These are phyloP conservation scores for Labeo rohita DNA, from an alignment of 2,113 vertebrate genomes.

Conservation along the genomic window DNA sequence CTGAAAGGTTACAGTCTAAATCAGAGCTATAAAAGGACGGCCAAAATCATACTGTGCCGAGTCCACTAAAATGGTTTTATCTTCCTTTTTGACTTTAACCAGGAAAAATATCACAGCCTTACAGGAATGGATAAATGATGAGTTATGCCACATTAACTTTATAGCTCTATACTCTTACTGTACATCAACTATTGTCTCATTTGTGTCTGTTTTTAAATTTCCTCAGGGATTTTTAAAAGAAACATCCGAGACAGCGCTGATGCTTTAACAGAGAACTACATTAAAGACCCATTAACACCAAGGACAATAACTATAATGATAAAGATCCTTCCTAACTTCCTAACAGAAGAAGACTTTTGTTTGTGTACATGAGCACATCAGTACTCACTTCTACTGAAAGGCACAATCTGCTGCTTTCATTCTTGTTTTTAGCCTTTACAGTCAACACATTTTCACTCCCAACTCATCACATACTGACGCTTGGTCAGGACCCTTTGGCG, in stretches of 20 bases:
- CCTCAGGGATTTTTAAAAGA: background rate
- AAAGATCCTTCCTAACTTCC: background rate
- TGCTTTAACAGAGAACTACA: background rate
- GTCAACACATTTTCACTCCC: too few relatives aligned
- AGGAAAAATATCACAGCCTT: background rate
- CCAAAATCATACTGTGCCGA: background rate
- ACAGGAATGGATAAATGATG: background rate
- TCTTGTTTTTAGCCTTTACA: background rate
- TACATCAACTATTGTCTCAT: background rate
- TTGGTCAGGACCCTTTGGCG: too few relatives aligned
- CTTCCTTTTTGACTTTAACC: background rate
- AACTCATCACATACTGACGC: too few relatives aligned
- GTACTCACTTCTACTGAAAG: background rate
- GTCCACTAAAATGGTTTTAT: background rate
- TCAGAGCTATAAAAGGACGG: background rate
- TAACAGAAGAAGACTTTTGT: background rate
- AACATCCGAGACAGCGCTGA: background rate
- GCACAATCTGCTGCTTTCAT: background rate
- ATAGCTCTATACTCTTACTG: background rate
- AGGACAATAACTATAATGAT: background rate
- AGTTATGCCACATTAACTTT: background rate
- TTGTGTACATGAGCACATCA: background rate
- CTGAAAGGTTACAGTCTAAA: constrained; percentile 20
- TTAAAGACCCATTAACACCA: background rate
- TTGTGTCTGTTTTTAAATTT: background rate